phyloP scores from a whole-genome alignment of 1,140 invertebrate genomes.

The Magallana gigas region DNA sequence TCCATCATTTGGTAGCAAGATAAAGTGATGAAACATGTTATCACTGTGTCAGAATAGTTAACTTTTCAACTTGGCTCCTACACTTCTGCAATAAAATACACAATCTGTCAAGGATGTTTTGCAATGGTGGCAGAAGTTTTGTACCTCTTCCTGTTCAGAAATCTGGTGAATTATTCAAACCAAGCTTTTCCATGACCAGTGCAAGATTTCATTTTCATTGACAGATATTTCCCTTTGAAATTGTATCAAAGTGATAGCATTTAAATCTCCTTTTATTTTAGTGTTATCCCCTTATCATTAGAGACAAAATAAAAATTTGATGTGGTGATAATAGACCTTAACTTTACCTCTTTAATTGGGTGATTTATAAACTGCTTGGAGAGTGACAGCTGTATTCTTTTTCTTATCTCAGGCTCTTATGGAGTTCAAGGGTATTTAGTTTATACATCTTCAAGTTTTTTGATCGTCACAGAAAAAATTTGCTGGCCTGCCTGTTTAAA shows the following conservation, averaged over 20 bases:
- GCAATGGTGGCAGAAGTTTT: neutral
- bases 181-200: neutral
- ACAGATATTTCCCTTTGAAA: slow-evolving; percentile 1
- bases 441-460: slow-evolving; percentile 29
- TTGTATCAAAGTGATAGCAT: neutral
- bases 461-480: neutral
- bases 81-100: slow-evolving; percentile 32
- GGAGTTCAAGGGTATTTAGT: slow-evolving; percentile 31
- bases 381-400: slow-evolving; percentile 14
- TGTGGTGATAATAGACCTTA: neutral
- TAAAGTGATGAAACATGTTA: slow-evolving; percentile 36
- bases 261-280: slow-evolving; percentile 8
- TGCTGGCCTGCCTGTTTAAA: slow-evolving; percentile 1
- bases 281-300: neutral
- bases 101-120: neutral
- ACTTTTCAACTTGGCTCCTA: slow-evolving; percentile 23
- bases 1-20: slow-evolving; percentile 25
- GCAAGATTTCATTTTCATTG: slow-evolving; percentile 3
- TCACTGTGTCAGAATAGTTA: slow-evolving; percentile 6
- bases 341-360: slow-evolving; percentile 8
- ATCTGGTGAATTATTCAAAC: neutral
- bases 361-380: slow-evolving; percentile 33
- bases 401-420: neutral
- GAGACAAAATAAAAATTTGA: neutral
- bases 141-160: neutral